Conservation (phyloP, 2,113 vertebrate species). For the Python bivittatus region DNA sequence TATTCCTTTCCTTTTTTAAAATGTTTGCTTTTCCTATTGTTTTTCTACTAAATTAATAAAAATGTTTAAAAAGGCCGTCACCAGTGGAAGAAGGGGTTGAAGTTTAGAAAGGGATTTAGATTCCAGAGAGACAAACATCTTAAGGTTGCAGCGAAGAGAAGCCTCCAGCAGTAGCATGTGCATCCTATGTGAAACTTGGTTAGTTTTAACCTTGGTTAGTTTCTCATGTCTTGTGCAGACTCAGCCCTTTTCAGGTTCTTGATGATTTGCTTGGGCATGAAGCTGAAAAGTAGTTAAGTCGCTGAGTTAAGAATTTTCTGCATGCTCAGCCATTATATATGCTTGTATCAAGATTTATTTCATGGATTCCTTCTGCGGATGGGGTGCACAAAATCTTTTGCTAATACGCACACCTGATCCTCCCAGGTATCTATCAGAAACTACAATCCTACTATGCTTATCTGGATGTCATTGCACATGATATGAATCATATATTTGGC, state of each 20-base stretch:
- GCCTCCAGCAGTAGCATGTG: not conserved
- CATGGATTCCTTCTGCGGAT: not conserved
- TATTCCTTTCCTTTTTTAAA: not conserved
- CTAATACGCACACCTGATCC: not conserved
- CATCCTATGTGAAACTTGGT: not conserved
- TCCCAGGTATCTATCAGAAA: not conserved
- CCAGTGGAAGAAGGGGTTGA: not conserved
- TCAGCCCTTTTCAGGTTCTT: not conserved
- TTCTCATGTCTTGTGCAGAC: not conserved
- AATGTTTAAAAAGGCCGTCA: not conserved
- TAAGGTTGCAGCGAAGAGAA: not conserved
- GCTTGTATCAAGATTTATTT: not conserved
- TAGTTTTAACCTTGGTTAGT: not conserved
- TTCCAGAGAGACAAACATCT: not conserved
- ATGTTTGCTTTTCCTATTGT: not conserved
- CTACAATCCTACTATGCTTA: not conserved
- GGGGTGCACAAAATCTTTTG: not conserved
- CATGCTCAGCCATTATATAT: not conserved
- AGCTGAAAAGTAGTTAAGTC: not conserved
- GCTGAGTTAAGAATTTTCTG: not conserved
- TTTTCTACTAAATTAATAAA: not conserved
- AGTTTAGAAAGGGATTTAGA: not conserved
- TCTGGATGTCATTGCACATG: not conserved
- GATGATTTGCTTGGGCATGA: not conserved
- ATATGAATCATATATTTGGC: not conserved